These are phyloP conservation scores for Chrysogorgia sp. DNA, from an alignment of 92 coral and sea anemone genomes.

Conservation along the genomic window DNA sequence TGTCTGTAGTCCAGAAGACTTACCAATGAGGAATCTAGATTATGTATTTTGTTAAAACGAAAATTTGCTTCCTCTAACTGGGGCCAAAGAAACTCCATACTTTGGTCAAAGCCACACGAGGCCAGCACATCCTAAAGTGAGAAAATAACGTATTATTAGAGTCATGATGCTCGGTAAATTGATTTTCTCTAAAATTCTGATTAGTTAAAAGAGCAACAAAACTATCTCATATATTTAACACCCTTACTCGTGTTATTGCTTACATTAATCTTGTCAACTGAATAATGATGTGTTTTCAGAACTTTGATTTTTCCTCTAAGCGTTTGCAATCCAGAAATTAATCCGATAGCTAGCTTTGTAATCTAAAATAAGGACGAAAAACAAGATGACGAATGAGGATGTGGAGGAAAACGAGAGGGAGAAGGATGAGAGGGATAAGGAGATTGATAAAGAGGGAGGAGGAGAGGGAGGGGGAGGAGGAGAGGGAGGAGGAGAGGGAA, in stretches of 20 bases:
- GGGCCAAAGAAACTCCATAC: constrained; percentile 83
- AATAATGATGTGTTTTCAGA: constrained; percentile 64
- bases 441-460: too few species aligned
- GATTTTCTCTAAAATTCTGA: neutral
- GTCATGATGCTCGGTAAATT: neutral
- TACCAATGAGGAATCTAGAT: constrained; percentile 84
- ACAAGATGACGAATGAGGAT: neutral
- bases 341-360: constrained; percentile 87
- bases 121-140: constrained; percentile 83
- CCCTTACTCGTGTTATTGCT: constrained; percentile 34
- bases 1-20: constrained; percentile 10
- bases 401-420: neutral
- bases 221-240: neutral
- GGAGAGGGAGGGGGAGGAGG: too few species aligned
- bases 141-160: neutral
- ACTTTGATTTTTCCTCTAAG: constrained; percentile 76
- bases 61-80: constrained; percentile 71
- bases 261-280: constrained; percentile 79
- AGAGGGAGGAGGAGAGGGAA: too few species aligned
- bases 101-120: constrained; percentile 86
- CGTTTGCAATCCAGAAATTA: constrained; percentile 82
- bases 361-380: constrained; percentile 53
- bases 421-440: too few species aligned
- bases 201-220: neutral
- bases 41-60: constrained; percentile 84